phyloP scores from a whole-genome alignment of 92 coral and sea anemone species.

The Anthopleura xanthogrammica region DNA sequence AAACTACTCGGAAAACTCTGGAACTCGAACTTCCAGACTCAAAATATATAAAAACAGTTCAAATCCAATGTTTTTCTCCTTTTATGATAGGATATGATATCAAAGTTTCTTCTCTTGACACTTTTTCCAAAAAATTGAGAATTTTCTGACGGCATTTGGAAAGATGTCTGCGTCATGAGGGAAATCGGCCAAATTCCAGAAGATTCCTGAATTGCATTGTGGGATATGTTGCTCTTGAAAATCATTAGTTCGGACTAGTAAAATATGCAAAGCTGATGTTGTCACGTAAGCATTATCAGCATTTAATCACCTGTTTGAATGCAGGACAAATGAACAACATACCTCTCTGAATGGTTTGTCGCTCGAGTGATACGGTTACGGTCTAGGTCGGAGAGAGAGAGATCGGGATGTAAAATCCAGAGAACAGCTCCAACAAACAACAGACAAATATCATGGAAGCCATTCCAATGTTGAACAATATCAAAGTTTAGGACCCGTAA shows the following conservation, averaged over 20 bases:
- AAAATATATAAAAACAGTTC: too few relatives aligned
- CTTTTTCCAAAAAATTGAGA: not conserved
- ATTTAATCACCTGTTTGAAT: slow-evolving; percentile 47
- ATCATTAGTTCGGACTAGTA: not conserved
- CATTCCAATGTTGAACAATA: not conserved
- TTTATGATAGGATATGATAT: not conserved
- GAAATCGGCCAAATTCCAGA: not conserved
- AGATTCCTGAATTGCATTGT: not conserved
- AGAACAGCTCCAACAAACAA: not conserved
- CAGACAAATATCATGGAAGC: not conserved
- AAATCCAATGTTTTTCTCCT: not conserved
- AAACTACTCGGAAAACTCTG: too few relatives aligned
- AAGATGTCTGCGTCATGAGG: not conserved
- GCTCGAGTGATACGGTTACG: not conserved
- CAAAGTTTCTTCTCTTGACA: not conserved
- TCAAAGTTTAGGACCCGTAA: not conserved
- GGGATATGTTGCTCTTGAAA: slow-evolving; percentile 13
- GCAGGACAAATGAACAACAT: slow-evolving; percentile 23
- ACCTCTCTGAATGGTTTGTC: not conserved
- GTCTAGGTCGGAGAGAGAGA: not conserved
- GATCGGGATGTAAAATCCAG: not conserved
- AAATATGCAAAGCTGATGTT: slow-evolving; percentile 18
- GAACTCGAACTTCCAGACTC: too few relatives aligned
- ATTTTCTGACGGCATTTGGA: not conserved
- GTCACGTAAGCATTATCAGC: not conserved